These are phyloP conservation scores for Struthidea cinerea DNA, from an alignment of 2,113 vertebrate genomes.

Conservation along the genomic window DNA sequence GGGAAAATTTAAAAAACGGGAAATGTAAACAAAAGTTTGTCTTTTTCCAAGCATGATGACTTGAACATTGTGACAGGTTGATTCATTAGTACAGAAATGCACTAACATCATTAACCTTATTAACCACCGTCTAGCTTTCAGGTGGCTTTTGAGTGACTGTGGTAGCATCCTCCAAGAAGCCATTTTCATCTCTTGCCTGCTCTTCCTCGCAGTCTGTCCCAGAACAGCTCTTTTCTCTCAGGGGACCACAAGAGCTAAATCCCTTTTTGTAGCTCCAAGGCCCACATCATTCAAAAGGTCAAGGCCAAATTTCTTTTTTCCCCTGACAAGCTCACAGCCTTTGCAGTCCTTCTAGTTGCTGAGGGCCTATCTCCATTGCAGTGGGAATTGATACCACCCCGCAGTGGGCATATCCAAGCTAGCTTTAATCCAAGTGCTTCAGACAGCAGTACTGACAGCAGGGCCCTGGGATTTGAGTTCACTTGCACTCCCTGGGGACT, in stretches of 20 bases:
- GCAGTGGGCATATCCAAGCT: neutral
- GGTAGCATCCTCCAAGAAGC: neutral
- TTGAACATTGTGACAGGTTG: neutral
- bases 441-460: neutral
- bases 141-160: neutral
- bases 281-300: slow-evolving; percentile 1
- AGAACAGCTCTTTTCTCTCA: neutral
- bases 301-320: neutral
- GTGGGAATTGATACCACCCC: neutral
- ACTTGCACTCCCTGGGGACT: neutral
- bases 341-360: neutral
- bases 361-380: neutral
- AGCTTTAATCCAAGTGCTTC: neutral
- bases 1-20: neutral
- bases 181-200: neutral
- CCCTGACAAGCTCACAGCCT: neutral
- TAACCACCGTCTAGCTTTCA: neutral
- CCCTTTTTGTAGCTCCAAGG: neutral
- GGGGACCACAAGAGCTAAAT: neutral
- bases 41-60: neutral
- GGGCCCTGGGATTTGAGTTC: neutral
- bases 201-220: neutral
- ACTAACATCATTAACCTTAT: neutral
- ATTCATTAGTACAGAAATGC: neutral
- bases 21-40: neutral